Evolutionary conservation across 2,113 vertebrate species (phyloP), one percentile per base, ranked within the genome.

Genomic region (Loxodonta africana): DNA sequence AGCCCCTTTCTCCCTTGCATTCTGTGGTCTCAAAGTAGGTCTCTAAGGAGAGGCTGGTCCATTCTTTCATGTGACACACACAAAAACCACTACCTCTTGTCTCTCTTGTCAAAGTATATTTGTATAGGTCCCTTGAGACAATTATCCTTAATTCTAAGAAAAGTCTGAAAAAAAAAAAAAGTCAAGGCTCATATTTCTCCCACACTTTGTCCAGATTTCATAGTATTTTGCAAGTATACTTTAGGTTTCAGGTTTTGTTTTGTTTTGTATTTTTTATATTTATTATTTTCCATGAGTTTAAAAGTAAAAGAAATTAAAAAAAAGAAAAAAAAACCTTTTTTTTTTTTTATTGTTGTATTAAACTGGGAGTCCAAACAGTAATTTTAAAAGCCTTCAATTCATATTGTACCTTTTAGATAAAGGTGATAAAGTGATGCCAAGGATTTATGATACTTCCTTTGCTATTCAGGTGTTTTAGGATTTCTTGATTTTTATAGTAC

Each of bases 401-500:
- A 83, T 84, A 82, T 21, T 78, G 12, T 0, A 30, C 23, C 8
- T 51, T 92, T 95, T 91, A 83, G 7, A 33, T 78, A 83, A 94
- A 85, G 6, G 6, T 44, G 18, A 48, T 71, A 91, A 83, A 41
- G n/a, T 88, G 17, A 74, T 48, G 46, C 6, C 41, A 81, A 62
- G n/a, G 44, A 82, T 85, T 96, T 92, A 28, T 21, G 63, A 62
- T 62, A 51, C 26, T 85, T 67, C 9, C 18, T 96, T 92, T 87
- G 23, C 14, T 44, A 17, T n/a, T 60, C 28, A 20, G 65, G 30
- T 62, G 1, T 57, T 81, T 90, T 33, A 84, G n/a, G 33, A 90
- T 84, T 92, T 92, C 62, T 88, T 93, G 26, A 83, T 25, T 93
- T 15, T 10, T 80, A 18, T 0, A 46, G 30, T 46, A 44, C 25